Base-by-base conservation (phyloP, 2,888 invertebrate species). In the Melieria crassipennis region DNA sequence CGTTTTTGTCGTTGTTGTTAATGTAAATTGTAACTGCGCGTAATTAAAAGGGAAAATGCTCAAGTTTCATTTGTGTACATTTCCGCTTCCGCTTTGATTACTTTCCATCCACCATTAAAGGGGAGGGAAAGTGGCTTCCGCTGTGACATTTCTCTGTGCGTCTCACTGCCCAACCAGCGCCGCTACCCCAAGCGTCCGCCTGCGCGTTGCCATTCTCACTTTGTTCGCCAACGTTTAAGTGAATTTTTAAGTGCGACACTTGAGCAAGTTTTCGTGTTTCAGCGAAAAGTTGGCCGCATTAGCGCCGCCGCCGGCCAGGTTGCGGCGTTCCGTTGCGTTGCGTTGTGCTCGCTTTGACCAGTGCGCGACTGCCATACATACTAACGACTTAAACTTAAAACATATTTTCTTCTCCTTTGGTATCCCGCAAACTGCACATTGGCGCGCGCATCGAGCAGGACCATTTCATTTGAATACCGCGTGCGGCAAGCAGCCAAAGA, bases 41-140 rank as follows among this genome's bases (percentile, higher is more conserved):
- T 62, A 75, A 75, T 75, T 75, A 75, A 71, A 69, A 71, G 63
- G 16, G 58, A 67, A 70, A 62, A 65, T 67, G 60, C 67, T 61
- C 64, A 72, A 72, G 71, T 65, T 66, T 60, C 69, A 63, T 63
- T 69, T 69, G 62, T 68, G 64, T 60, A 61, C 69, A 69, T 69
- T 69, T 73, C 68, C 73, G 74, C 69, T 76, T 76, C 75, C 75
- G 76, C 71, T 76, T 75, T 73, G 70, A 75, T 74, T 74, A 73
- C 73, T 66, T 72, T 72, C 69, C 71, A 71, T 71, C 68, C 65
- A 66, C 66, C 70, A 69, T 72, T 69, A 70, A 30, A 30, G 30
- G 30, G 50, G 10, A 3, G 9, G 9, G 11, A 50, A 50, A 11
- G 2, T 50, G 50, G 50, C 50, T 50, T 50, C 50, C 50, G 50